Base-by-base conservation (phyloP, 1,140 invertebrate genomes). In the Tyrophagus putrescentiae region DNA sequence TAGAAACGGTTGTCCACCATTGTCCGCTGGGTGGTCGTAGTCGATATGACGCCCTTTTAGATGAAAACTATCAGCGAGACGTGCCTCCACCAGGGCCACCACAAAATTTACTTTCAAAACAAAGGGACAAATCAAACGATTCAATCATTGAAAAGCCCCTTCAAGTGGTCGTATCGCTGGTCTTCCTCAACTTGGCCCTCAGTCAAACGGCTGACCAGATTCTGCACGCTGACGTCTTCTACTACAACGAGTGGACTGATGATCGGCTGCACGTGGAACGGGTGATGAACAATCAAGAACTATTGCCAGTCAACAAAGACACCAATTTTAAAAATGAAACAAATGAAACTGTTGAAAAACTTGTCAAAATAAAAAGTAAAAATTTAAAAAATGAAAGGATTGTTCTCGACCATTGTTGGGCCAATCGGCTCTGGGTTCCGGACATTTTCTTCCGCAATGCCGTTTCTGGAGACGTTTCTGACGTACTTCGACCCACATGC, bases 321-420 rank as follows among this genome's bases (percentile, higher is more conserved):
- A n/a, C n/a, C n/a, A n/a, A n/a, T n/a, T n/a, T n/a, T n/a, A n/a
- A n/a, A n/a, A n/a, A n/a, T n/a, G n/a, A n/a, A n/a, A n/a, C n/a
- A n/a, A n/a, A n/a, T n/a, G n/a, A n/a, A n/a, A n/a, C n/a, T n/a
- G n/a, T n/a, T n/a, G n/a, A n/a, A n/a, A n/a, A n/a, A n/a, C n/a
- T n/a, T n/a, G n/a, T n/a, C n/a, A n/a, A n/a, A n/a, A n/a, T n/a
- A n/a, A n/a, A n/a, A n/a, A n/a, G n/a, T n/a, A n/a, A n/a, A n/a
- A n/a, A n/a, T n/a, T n/a, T n/a, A n/a, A n/a, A n/a, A n/a, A n/a
- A n/a, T n/a, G n/a, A n/a, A n/a, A n/a, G n/a, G n/a, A n/a, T n/a
- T n/a, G n/a, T n/a, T n/a, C 21, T 50, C 11, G 21, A 50, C 48
- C 11, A 11, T 50, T 70, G 68, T 66, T 59, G 27, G 9, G n/a